A percentile compares a stretch with the other conserved stretches of the same genome.
These are phyloP conservation scores for Poeciliopsis retropinna DNA, from an alignment of 2,113 vertebrate species.

Conservation along the genomic window DNA sequence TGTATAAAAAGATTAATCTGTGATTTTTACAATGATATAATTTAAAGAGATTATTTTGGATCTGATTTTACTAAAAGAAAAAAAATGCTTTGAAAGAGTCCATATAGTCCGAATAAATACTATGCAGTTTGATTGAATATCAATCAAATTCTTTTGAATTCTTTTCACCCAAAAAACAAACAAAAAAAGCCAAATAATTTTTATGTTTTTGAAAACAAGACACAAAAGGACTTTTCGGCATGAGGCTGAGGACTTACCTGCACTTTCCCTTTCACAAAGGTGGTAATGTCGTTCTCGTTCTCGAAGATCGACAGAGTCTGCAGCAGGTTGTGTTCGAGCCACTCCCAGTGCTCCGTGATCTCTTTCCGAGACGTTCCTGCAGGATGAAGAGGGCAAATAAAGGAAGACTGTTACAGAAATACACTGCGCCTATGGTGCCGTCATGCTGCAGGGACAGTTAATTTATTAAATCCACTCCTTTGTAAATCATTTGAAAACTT, in stretches of 20 bases:
- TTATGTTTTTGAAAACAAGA: background rate
- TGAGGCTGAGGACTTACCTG: constrained; percentile 81
- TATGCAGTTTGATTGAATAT: too few relatives aligned
- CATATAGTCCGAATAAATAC: too few relatives aligned
- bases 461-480: background rate
- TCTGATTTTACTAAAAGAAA: too few relatives aligned
- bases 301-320: constrained; percentile 99
- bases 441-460: background rate
- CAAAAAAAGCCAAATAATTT: too few relatives aligned
- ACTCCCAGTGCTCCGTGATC: constrained; percentile 99
- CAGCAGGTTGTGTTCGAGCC: constrained; percentile 96
- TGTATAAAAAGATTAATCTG: too few relatives aligned
- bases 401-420: constrained; percentile 12
- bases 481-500: too few relatives aligned
- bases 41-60: too few relatives aligned
- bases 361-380: constrained; percentile 94
- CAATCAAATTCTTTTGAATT: too few relatives aligned
- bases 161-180: too few relatives aligned
- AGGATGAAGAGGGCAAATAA: background rate
- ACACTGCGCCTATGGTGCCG: background rate
- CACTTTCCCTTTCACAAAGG: constrained; percentile 97
- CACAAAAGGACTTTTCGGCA: background rate
- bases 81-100: too few relatives aligned
- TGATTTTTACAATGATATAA: too few relatives aligned
- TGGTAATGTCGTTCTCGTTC: constrained; percentile 97